Percentiles rank a stretch among this genome's conserved stretches.
These are phyloP conservation scores for Dasyornis broadbenti DNA, from an alignment of 2,113 vertebrate species.

Conservation along the genomic window DNA sequence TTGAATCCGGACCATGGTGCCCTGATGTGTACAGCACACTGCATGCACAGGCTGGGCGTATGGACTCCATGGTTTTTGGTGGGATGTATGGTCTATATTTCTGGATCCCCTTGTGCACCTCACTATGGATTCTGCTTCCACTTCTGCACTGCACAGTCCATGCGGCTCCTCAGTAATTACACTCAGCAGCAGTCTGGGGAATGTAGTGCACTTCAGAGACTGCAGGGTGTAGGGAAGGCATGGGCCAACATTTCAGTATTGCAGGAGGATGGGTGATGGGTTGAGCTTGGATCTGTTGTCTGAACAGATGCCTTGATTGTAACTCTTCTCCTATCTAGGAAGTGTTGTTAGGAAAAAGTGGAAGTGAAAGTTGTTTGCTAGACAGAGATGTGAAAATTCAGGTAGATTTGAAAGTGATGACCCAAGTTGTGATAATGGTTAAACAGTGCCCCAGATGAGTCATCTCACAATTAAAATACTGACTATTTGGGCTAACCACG, in stretches of 20 bases:
- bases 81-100: not conserved
- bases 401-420: not conserved
- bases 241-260: not conserved
- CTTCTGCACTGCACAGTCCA: not conserved
- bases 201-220: not conserved
- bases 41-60: not conserved
- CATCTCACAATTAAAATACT: not conserved
- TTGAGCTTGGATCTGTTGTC: not conserved
- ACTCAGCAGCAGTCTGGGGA: not conserved
- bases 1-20: not conserved
- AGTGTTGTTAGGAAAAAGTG: not conserved
- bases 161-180: not conserved
- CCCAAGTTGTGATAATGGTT: rapidly evolving
- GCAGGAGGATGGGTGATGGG: not conserved
- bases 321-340: not conserved
- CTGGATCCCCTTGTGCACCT: not conserved
- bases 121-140: not conserved
- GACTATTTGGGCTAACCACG: not conserved
- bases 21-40: not conserved
- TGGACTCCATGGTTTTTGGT: not conserved
- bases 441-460: not conserved
- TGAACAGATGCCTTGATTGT: not conserved
- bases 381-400: not conserved
- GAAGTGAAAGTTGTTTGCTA: not conserved
- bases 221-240: not conserved